Evolutionary conservation across 2,797 vertebrate genomes (phyloP), one percentile per base, ranked within the genome.

Genomic region (Falco columbarius): DNA sequence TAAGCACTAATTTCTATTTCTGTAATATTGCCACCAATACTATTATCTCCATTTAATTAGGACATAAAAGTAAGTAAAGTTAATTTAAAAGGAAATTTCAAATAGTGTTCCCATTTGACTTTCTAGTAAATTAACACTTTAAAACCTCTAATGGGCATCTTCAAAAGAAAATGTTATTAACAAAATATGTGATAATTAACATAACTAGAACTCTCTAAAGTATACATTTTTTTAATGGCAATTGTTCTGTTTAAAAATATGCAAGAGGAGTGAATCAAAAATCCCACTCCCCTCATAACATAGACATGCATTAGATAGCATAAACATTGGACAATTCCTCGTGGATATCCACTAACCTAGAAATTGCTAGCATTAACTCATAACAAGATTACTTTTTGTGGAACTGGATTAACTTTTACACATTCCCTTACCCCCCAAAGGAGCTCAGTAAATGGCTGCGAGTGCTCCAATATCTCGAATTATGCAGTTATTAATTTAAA

Each of bases 101-200:
- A 96, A 91, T 93, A 97, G 90, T 27, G 2, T 90, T 96, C 89
- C 95, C 96, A 96, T 97, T 98, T 96, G 93, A 95, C 96, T 97
- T 97, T 93, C 95, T 70, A 84, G 94, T 90, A 97, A 98, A 97
- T 98, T 97, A 97, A 97, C 96, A 94, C 96, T 97, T 97, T 96
- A 95, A 98, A 96, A 96, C 95, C 96, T 96, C 94, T 98, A 98
- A 98, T 95, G 94, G 94, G 96, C 76, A 42, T 93, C 97, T 97
- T 97, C 97, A 97, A 97, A 97, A 97, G 97, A 97, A 97, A 97
- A 95, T 56, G 93, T 98, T 97, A 97, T 98, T 97, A 98, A 95
- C 95, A 97, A 98, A 98, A 97, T 97, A 97, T 96, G 95, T 93
- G 95, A 94, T 97, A 98, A 97, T 98, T 97, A 98, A 96, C 96